phyloP scores from a whole-genome alignment of 2,113 vertebrate species.

The Gambusia affinis region DNA sequence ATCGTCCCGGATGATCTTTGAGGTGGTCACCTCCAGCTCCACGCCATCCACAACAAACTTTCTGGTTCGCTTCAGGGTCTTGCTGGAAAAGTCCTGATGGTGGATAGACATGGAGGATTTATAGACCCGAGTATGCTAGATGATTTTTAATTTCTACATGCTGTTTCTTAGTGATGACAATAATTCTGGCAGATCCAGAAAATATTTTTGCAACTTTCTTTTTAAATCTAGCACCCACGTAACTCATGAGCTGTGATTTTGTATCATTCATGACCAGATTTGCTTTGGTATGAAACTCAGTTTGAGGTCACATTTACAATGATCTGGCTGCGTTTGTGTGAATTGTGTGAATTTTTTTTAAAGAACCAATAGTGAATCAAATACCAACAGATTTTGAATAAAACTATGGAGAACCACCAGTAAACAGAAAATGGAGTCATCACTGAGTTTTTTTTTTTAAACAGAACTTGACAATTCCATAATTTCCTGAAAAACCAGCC shows the following conservation, averaged over 20 bases:
- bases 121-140: not conserved
- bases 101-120: not conserved
- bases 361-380: not conserved
- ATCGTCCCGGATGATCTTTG: constrained; percentile 95
- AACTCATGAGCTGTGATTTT: not conserved
- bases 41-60: constrained; percentile 93
- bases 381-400: not conserved
- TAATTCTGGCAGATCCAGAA: not conserved
- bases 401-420: not conserved
- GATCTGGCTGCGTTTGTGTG: not conserved
- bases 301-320: not conserved
- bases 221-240: too few species aligned
- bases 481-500: too few species aligned
- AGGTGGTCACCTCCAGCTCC: constrained; percentile 95
- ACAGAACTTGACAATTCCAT: not conserved
- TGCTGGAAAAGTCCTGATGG: constrained; percentile 86
- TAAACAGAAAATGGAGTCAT: not conserved
- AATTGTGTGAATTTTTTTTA: too few species aligned
- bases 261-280: not conserved
- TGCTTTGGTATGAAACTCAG: not conserved
- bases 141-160: not conserved
- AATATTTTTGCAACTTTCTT: not conserved
- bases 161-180: not conserved
- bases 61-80: constrained; percentile 94
- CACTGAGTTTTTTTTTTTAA: not conserved